Conservation (phyloP, 1,140 invertebrate species). For the Goniozus legneri region DNA sequence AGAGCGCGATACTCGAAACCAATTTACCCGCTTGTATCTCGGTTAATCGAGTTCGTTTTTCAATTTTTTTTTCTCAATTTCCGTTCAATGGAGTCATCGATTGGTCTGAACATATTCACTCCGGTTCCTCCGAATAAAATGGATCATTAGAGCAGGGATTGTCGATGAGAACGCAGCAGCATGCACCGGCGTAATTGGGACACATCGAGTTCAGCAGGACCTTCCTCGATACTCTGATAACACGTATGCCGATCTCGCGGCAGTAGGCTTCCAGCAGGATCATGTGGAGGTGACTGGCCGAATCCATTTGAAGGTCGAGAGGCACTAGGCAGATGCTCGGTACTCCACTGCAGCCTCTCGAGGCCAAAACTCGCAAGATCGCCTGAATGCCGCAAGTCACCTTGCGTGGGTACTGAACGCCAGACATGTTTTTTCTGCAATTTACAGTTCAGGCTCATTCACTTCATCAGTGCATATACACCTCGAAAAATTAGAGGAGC, state of each 20-base stretch:
- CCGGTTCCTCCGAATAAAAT: conserved; percentile 29
- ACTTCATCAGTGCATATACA: too few species aligned
- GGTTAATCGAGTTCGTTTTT: too few species aligned
- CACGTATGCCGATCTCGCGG: conserved; percentile 40
- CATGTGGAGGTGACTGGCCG: conserved; percentile 43
- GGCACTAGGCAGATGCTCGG: conserved; percentile 38
- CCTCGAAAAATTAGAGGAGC: too few species aligned
- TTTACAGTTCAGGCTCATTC: too few species aligned
- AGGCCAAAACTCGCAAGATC: conserved; percentile 34
- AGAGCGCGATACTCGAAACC: too few species aligned
- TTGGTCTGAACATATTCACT: conserved; percentile 32
- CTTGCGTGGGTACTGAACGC: too few species aligned
- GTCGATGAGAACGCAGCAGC: conserved; percentile 31
- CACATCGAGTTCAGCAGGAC: conserved; percentile 31
- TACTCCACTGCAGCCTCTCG: conserved; percentile 30
- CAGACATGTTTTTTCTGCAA: too few species aligned
- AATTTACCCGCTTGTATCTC: too few species aligned
- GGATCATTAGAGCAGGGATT: conserved; percentile 23
- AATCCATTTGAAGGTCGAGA: conserved; percentile 33
- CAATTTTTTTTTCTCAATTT: too few species aligned
- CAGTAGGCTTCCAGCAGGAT: conserved; percentile 39
- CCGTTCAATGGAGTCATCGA: too few species aligned
- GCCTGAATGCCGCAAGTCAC: conserved; percentile 42
- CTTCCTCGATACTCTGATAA: conserved; percentile 32
- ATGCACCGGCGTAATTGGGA: conserved; percentile 28